Base-by-base conservation (phyloP, 2,113 vertebrate species). In the Fregata magnificens region DNA sequence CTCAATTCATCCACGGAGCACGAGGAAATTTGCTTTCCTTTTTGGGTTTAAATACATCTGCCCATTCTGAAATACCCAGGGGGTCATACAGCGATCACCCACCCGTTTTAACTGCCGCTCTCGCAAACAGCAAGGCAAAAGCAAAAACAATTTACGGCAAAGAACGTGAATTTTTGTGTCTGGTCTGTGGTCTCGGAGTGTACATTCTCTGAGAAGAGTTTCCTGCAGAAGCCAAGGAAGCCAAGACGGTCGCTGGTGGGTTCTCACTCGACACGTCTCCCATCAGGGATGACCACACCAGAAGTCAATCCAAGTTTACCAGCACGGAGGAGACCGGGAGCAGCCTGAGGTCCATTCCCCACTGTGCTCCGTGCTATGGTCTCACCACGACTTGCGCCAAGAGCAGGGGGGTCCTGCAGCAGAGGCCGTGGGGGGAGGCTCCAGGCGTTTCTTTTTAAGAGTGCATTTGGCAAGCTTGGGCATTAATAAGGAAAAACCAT, bases 311-410 rank as follows among this genome's bases (percentile, higher is more conserved):
- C 53, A 3, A 7, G 34, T 53, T 53, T 11, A 16, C 17, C n/a
- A 19, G 32, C 47, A 7, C 1, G 3, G 38, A 36, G 66, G 36
- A 59, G 16, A 28, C 24, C 38, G 14, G 36, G 42, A 78, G 73
- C 50, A 44, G 20, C 45, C 76, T 3, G 28, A 61, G 63, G 42
- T 22, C 42, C 31, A 0, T 17, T 26, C 40, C 50, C 50, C 34
- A 5, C 29, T 2, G 0, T 2, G 17, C 32, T 65, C 42, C 1
- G 47, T 28, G 40, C 28, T 28, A 2, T 0, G 9, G 58, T 42
- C 71, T 59, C 88, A 67, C n/a, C 59, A 50, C 2, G 2, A 21
- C 34, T 21, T 22, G 24, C 65, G 9, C 10, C 20, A 26, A 12
- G 45, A 49, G 66, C 29, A 4, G 38, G 8, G 11, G 28, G 11